Base-by-base conservation (phyloP, 2,113 vertebrate genomes). In the Thalassoma bifasciatum region DNA sequence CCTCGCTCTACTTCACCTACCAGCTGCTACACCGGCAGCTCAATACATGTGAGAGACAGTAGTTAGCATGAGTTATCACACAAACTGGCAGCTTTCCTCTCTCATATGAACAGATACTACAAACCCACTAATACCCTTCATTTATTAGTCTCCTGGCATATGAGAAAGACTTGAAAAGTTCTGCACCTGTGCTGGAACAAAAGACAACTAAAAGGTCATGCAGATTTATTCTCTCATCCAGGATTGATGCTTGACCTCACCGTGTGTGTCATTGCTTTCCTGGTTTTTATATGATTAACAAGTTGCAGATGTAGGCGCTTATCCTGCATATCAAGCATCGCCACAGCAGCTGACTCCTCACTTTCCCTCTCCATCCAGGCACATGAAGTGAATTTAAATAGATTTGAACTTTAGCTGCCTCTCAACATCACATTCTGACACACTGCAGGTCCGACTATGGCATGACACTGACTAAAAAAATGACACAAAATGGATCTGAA, bases 311-410 rank as follows among this genome's bases (percentile, higher is more conserved):
- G 86, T 56, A 75, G 81, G 69, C 51, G 37, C 66, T 80, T 85
- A 75, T 74, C 86, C 68, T 83, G 89, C 85, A 89, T 88, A 84
- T 88, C 66, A 88, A 89, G 64, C 66, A 19, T 11, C 38, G 46
- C 72, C 66, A 63, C 77, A 66, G 82, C 69, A 86, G 89, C 90
- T 91, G 91, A 92, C 90, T 88, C 81, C 44, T 88, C 86, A 80
- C 21, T 88, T 93, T 75, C 86, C 60, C 46, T 54, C 63, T 65
- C 66, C 58, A 44, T 64, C 34, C 79, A 37, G 56, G 50, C 75
- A 74, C 88, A 79, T 59, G 14, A 3, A 46, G 69, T 84, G 90
- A 92, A 92, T 92, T 61, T 87, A 87, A 92, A 92, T 91, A 67
- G 66, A 52, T 77, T 40, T 84, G 75, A 85, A 82, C 88, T 84